Conservation (phyloP, 1,140 invertebrate species). For the Drosophila nikananu region DNA sequence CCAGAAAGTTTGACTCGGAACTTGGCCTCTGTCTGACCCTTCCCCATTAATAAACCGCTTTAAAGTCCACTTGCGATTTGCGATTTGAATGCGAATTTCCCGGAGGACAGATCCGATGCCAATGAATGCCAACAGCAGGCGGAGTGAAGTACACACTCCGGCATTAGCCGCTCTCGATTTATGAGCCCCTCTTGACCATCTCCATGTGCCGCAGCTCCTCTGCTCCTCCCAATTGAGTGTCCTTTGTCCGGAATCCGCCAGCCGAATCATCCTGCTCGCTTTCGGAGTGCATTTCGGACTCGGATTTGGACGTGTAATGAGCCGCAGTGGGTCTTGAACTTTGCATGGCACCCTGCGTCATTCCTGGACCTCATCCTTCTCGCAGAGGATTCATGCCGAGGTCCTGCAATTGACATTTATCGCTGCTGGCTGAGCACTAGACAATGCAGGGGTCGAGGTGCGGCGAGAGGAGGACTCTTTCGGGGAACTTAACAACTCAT, state of each 20-base stretch:
- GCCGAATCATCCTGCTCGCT: slow-evolving; percentile 14
- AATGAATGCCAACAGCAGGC: slow-evolving; percentile 69
- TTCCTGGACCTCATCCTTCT: slow-evolving; percentile 1
- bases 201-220: slow-evolving; percentile 1
- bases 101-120: slow-evolving; percentile 23
- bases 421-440: slow-evolving; percentile 57
- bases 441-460: slow-evolving; percentile 37
- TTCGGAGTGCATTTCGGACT: slow-evolving; percentile 16
- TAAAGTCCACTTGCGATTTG: slow-evolving; percentile 49
- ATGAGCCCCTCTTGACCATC: slow-evolving; percentile 64
- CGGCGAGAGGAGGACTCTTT: slow-evolving; percentile 34
- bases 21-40: slow-evolving; percentile 1
- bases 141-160: slow-evolving; percentile 56
- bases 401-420: slow-evolving; percentile 78
- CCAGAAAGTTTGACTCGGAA: slow-evolving; percentile 6
- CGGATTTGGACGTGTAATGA: slow-evolving; percentile 47
- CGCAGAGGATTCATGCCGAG: slow-evolving; percentile 26
- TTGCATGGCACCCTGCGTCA: slow-evolving; percentile 27
- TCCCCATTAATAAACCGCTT: slow-evolving; percentile 31
- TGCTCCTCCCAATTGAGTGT: slow-evolving; percentile 41
- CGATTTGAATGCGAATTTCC: slow-evolving; percentile 56
- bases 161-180: slow-evolving; percentile 70
- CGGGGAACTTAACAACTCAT: slow-evolving; percentile 75
- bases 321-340: slow-evolving; percentile 50
- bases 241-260: slow-evolving; percentile 22